Evolutionary conservation across 1,140 invertebrate genomes (phyloP).

Genomic region (Pentalonia nigronervosa): DNA sequence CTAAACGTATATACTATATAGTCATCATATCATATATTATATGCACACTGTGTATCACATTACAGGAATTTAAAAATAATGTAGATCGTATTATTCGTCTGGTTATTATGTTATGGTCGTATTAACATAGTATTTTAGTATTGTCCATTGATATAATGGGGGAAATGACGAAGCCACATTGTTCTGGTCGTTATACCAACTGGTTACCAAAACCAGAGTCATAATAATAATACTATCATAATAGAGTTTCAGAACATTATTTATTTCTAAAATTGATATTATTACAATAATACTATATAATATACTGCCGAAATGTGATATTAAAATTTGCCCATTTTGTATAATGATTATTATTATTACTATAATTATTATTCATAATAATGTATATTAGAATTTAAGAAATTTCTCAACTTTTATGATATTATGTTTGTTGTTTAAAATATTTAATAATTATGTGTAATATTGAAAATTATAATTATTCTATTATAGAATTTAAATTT

Average conservation of each 20-base stretch:
- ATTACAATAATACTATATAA: not conserved
- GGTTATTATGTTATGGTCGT: constrained; percentile 6
- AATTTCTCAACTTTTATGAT: not conserved
- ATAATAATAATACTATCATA: not conserved
- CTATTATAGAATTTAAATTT: not conserved
- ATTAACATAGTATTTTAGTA: not conserved
- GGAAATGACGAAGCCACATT: not conserved
- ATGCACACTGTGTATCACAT: not conserved
- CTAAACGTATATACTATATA: not conserved
- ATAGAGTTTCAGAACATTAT: not conserved
- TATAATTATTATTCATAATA: not conserved
- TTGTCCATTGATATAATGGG: not conserved
- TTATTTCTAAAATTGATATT: not conserved
- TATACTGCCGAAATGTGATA: not conserved
- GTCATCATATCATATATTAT: not conserved
- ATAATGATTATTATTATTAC: not conserved
- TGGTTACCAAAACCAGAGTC: constrained; percentile 6
- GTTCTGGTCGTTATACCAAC: not conserved
- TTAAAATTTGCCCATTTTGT: no score
- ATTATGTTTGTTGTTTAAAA: not conserved
- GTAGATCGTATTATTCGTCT: not conserved
- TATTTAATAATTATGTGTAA: not conserved
- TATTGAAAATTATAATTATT: not conserved
- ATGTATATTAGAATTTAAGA: not conserved
- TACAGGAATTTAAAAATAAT: not conserved